phyloP scores from a whole-genome alignment of 2,113 vertebrate species.

The Equus przewalskii region DNA sequence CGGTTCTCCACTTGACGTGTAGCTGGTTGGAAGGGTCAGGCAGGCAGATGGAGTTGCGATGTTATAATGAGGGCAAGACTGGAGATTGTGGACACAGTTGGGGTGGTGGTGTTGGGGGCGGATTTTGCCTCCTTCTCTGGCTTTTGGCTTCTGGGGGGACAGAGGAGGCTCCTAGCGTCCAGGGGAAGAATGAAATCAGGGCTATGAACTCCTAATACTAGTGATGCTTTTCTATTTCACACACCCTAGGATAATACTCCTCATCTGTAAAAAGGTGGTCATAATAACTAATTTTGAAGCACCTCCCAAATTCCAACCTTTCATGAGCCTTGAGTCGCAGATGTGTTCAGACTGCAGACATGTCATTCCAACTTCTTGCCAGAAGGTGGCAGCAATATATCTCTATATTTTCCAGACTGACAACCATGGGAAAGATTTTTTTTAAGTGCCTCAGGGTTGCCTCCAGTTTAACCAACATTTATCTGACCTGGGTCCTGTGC shows the following conservation, averaged over 20 bases:
- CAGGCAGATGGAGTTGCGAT: not conserved
- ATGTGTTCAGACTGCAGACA: not conserved
- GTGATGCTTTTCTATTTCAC: not conserved
- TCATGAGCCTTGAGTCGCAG: not conserved
- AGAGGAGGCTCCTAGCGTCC: not conserved
- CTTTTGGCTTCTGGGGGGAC: not conserved
- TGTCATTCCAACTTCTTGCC: conserved; percentile 54
- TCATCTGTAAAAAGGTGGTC: not conserved
- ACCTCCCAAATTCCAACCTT: not conserved
- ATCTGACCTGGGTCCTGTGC: not conserved
- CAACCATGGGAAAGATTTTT: not conserved
- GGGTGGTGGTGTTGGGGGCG: not conserved
- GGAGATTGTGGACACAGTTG: not conserved
- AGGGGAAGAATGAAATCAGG: not conserved
- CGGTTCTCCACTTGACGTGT: not conserved
- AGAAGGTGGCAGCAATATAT: conserved; percentile 78
- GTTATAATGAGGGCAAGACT: not conserved
- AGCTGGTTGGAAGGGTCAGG: not conserved
- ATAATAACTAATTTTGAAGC: not conserved
- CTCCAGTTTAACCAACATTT: not conserved
- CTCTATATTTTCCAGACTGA: not conserved
- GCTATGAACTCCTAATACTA: not conserved
- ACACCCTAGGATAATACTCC: not conserved
- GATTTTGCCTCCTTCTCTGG: not conserved
- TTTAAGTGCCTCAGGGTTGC: not conserved